Conservation (phyloP, 2,888 invertebrate species). For the Hypomecis atomaria region DNA sequence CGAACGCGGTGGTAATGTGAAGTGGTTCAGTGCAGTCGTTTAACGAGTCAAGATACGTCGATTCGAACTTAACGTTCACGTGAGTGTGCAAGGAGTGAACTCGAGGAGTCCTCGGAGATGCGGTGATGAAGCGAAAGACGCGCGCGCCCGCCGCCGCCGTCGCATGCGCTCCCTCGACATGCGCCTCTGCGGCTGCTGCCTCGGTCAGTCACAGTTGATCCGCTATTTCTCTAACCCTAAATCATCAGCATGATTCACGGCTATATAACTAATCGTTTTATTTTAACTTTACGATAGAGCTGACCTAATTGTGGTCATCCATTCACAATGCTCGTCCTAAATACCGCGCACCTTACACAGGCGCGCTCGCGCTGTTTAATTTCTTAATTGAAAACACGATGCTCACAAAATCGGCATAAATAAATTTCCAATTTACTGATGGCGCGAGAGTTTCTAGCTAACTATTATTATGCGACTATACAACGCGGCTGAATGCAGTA, state of each 20-base stretch:
- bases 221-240: conserved; percentile 32
- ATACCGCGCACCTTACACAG: conserved; percentile 17
- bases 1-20: conserved; percentile 15
- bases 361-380: conserved; percentile 20
- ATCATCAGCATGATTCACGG: conserved; percentile 33
- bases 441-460: not conserved
- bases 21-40: conserved; percentile 30
- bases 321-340: conserved; percentile 24
- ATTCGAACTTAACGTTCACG: conserved; percentile 70
- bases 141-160: conserved; percentile 65
- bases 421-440: not conserved
- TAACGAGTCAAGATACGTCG: conserved; percentile 65
- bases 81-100: conserved; percentile 66
- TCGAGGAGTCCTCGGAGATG: conserved; percentile 56
- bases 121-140: conserved; percentile 66
- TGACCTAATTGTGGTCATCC: conserved; percentile 41
- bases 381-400: conserved; percentile 7
- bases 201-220: conserved; percentile 64
- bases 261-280: conserved; percentile 40
- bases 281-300: conserved; percentile 32
- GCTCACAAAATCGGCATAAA: not conserved
- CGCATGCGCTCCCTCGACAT: conserved; percentile 72
- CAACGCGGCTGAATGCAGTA: not conserved
- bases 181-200: conserved; percentile 82
- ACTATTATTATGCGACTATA: not conserved